These are phyloP conservation scores for Peromyscus aztecus DNA, from an alignment of 2,797 vertebrate species.

Conservation along the genomic window DNA sequence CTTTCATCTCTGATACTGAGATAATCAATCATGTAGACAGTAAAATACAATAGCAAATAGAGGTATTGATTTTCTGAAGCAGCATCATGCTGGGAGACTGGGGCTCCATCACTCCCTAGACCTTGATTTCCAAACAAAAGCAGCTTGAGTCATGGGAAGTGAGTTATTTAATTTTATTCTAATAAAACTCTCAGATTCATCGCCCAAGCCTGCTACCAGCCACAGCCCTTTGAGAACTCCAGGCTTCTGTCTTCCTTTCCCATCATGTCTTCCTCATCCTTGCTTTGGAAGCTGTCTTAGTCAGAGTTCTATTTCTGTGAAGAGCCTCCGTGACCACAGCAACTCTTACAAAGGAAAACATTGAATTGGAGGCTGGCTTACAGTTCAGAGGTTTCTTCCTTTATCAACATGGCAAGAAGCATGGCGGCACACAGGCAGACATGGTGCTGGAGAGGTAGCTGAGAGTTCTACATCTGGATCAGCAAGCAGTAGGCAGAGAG, in stretches of 20 bases:
- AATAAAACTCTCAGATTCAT: conserved; percentile 48
- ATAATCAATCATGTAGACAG: conserved; percentile 14
- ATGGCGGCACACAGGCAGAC: neutral
- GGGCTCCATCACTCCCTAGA: neutral
- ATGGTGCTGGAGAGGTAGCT: too few species aligned
- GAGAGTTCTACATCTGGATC: neutral
- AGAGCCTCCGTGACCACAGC: neutral
- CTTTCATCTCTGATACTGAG: conserved; percentile 12
- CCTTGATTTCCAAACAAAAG: conserved; percentile 47
- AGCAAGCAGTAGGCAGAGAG: neutral
- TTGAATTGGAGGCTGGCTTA: neutral
- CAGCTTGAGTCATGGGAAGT: conserved; percentile 55
- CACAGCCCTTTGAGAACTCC: neutral
- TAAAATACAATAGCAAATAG: conserved; percentile 59
- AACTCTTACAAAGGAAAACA: neutral
- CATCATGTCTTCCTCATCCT: neutral
- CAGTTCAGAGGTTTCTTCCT: neutral
- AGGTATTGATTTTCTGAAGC: conserved; percentile 51
- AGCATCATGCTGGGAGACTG: neutral
- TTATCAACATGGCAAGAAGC: too few species aligned
- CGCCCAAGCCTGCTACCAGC: neutral
- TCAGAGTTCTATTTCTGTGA: neutral
- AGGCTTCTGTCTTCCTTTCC: neutral
- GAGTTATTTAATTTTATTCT: conserved; percentile 39
- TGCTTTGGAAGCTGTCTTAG: neutral